These are phyloP conservation scores for Watsonalla cultraria DNA, from an alignment of 2,888 invertebrate species.

Conservation along the genomic window DNA sequence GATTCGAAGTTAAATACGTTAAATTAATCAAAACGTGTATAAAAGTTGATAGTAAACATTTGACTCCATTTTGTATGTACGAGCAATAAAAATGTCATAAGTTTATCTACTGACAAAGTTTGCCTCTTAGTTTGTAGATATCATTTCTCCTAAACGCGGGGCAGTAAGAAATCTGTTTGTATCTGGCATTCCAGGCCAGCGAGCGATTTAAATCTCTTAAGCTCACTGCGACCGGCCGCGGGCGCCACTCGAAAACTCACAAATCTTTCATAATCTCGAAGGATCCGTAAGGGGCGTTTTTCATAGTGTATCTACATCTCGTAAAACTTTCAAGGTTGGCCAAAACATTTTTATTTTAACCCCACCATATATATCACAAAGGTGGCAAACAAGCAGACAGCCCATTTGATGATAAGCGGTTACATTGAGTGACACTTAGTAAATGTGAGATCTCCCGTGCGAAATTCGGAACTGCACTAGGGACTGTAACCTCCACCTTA, in stretches of 20 bases:
- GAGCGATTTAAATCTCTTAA: constrained; percentile 78
- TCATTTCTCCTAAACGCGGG: constrained; percentile 48
- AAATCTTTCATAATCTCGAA: constrained; percentile 78
- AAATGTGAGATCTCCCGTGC: too few species aligned
- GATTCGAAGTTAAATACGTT: too few species aligned
- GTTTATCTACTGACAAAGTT: constrained; percentile 31
- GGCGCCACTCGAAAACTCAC: constrained; percentile 69
- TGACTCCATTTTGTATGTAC: background rate
- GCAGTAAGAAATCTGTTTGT: constrained; percentile 73
- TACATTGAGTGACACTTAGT: too few species aligned
- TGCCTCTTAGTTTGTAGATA: constrained; percentile 22
- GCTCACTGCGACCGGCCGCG: constrained; percentile 66
- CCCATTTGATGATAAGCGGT: too few species aligned
- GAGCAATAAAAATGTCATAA: background rate
- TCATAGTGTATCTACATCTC: constrained; percentile 52
- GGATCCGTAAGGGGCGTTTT: constrained; percentile 68
- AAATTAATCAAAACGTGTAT: too few species aligned
- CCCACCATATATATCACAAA: background rate
- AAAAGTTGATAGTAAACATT: background rate
- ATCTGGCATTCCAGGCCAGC: constrained; percentile 73
- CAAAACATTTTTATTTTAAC: constrained; percentile 10
- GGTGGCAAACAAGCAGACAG: too few species aligned
- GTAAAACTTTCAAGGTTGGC: constrained; percentile 31
- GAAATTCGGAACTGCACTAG: too few species aligned
- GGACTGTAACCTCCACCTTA: too few species aligned